Conservation (phyloP, 92 coral and sea anemone genomes). For the Phenganax subtilis region DNA sequence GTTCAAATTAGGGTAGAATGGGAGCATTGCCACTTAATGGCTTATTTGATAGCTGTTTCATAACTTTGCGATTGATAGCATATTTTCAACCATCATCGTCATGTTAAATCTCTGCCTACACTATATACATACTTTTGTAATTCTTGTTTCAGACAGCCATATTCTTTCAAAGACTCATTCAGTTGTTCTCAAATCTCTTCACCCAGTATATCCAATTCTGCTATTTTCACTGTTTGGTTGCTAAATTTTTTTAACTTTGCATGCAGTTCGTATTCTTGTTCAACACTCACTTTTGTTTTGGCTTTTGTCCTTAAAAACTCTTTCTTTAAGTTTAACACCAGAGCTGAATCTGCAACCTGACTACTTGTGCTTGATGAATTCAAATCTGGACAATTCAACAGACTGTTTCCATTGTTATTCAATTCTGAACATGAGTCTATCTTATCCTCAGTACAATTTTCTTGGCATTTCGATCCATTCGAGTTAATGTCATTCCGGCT, state of each 20-base stretch:
- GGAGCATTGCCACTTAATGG: too few relatives aligned
- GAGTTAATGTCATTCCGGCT: background rate
- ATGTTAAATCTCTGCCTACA: too few relatives aligned
- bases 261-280: constrained; percentile 67
- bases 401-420: background rate
- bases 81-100: too few relatives aligned
- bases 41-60: too few relatives aligned
- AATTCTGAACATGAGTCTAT: constrained; percentile 2
- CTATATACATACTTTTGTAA: constrained; percentile 63
- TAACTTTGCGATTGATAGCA: too few relatives aligned
- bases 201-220: constrained; percentile 65
- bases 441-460: constrained; percentile 11
- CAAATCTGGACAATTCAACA: background rate
- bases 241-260: constrained; percentile 64
- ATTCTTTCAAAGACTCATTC: constrained; percentile 59
- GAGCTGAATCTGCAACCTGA: background rate
- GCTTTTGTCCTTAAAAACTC: constrained; percentile 64
- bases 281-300: constrained; percentile 61
- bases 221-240: constrained; percentile 59
- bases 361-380: background rate
- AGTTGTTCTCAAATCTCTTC: constrained; percentile 76
- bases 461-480: constrained; percentile 1
- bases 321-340: constrained; percentile 26
- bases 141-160: constrained; percentile 59
- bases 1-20: too few relatives aligned